Base-by-base conservation (phyloP, 2,888 invertebrate genomes). In the Melanargia galathea region DNA sequence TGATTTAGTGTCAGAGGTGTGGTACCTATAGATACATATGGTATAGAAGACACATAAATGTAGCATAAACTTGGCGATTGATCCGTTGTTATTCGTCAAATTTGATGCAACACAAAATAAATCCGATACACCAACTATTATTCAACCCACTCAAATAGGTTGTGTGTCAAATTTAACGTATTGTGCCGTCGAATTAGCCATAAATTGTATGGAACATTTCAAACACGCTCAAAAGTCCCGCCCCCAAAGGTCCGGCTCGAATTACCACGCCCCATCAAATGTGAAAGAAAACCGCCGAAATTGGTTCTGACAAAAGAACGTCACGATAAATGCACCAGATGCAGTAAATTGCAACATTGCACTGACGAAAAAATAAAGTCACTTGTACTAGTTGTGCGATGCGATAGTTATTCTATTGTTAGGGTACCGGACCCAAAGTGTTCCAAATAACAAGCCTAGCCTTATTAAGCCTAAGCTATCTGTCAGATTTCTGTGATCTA, bases 221-320 rank as follows among this genome's bases (percentile, higher is more conserved):
- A 13, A 55, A 24, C 40, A 24, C 6, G 49, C 49, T 16, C 8
- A 7, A 6, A 54, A 20, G 13, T 20, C 33, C 16, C 76, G 69
- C 76, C 77, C 72, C 66, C 73, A 77, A 80, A 80, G 75, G 72
- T 66, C 61, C 67, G 71, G 69, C 65, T 75, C 64, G 48, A 63
- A 65, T 75, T 63, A 59, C 73, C 61, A 35, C 60, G 45, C 55
- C 45, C 55, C 64, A 60, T 64, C 49, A 49, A 64, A 63, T 59
- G 52, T 62, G 26, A 62, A 65, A 49, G 45, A 60, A 63, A 67
- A 66, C 64, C 56, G 45, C 49, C 54, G 57, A 66, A 64, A 52
- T 61, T 35, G 33, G 46, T 38, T 56, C 45, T 45, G 18, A 45
- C 57, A 57, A 57, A 43, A 45, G 33, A 5, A 60, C 56, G 20